Conservation (phyloP, 2,888 invertebrate species). For the Drosophila setosimentum region DNA sequence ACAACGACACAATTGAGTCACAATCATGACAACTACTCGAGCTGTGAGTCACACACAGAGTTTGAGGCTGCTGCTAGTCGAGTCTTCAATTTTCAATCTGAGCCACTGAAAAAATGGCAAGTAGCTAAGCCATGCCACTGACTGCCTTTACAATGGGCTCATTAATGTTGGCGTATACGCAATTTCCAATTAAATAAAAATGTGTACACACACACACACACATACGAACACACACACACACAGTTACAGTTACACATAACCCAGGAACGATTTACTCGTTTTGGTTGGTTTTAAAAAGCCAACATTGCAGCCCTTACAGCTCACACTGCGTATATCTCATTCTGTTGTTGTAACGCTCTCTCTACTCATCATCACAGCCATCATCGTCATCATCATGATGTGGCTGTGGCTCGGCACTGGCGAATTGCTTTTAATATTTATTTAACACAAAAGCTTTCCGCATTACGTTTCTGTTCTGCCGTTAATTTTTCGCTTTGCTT, state of each 20-base stretch:
- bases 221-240: constrained; percentile 5
- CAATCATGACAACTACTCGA: constrained; percentile 75
- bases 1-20: constrained; percentile 76
- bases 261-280: constrained; percentile 60
- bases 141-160: constrained; percentile 68
- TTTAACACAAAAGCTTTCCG: constrained; percentile 80
- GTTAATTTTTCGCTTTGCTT: constrained; percentile 81
- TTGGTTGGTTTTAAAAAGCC: constrained; percentile 65
- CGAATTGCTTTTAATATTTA: constrained; percentile 79
- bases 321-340: constrained; percentile 12
- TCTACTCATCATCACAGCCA: constrained; percentile 34
- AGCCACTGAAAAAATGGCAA: constrained; percentile 20
- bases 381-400: constrained; percentile 41
- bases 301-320: constrained; percentile 51
- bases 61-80: constrained; percentile 26
- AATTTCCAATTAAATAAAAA: constrained; percentile 80
- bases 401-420: constrained; percentile 50
- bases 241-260: constrained; percentile 13
- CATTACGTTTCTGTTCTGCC: constrained; percentile 72
- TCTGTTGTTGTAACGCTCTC: neutral
- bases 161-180: constrained; percentile 77
- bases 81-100: constrained; percentile 24
- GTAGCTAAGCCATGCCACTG: constrained; percentile 46
- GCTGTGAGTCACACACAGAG: constrained; percentile 12
- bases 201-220: constrained; percentile 22